These are phyloP conservation scores for Dysidea cf. avara DNA, from an alignment of 37 sponge, comb jelly and placozoan genomes.

Conservation along the genomic window DNA sequence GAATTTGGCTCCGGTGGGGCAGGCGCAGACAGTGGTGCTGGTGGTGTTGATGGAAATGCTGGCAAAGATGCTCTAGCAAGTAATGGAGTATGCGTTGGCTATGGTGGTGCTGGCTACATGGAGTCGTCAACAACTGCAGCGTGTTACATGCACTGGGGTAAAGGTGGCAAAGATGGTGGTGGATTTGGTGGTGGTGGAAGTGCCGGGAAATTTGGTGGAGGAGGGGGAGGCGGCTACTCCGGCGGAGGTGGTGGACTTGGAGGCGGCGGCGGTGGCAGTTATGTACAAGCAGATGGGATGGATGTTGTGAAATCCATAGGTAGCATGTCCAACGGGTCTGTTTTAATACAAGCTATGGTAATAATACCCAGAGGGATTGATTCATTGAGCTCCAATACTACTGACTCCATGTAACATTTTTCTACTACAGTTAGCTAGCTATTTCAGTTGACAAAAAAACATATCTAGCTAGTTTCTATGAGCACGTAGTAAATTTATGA, in stretches of 20 bases:
- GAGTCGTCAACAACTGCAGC: slow-evolving; percentile 43
- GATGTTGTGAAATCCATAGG: slow-evolving; percentile 29
- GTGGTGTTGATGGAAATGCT: slow-evolving; percentile 50
- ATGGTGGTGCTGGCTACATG: slow-evolving; percentile 72
- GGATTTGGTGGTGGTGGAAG: slow-evolving; percentile 82
- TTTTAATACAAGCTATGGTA: too few relatives aligned
- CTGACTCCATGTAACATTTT: too few relatives aligned
- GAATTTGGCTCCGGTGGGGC: slow-evolving; percentile 39
- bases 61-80: slow-evolving; percentile 54
- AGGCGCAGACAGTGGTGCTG: slow-evolving; percentile 42
- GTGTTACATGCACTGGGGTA: slow-evolving; percentile 39
- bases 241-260: slow-evolving; percentile 69
- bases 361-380: too few relatives aligned
- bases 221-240: slow-evolving; percentile 71
- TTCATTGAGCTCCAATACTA: too few relatives aligned
- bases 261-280: slow-evolving; percentile 76
- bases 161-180: slow-evolving; percentile 63
- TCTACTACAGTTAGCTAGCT: too few relatives aligned
- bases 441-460: too few relatives aligned
- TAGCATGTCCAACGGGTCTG: slow-evolving; percentile 28
- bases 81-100: slow-evolving; percentile 49
- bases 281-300: slow-evolving; percentile 29
- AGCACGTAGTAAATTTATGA: too few relatives aligned
- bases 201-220: slow-evolving; percentile 62
- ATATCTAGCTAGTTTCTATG: too few relatives aligned